Evolutionary conservation across 2,113 vertebrate genomes (phyloP).

Genomic region (Osmerus mordax): DNA sequence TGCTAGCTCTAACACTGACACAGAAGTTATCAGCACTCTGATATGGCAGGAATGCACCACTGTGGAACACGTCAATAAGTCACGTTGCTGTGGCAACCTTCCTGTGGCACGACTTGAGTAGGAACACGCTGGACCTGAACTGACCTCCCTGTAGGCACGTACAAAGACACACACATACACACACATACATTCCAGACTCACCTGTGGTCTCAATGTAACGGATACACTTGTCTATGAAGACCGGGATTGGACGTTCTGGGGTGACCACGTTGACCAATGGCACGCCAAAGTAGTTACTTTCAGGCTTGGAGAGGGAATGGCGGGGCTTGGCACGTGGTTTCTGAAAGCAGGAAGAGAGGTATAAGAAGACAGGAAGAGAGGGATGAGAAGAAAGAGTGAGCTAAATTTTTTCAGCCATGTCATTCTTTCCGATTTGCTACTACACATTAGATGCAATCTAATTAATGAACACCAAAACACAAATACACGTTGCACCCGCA

Average conservation of each 20-base stretch:
- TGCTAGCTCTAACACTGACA: too few relatives aligned
- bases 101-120: too few relatives aligned
- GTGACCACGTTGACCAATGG: conserved; percentile 81
- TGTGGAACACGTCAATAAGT: too few relatives aligned
- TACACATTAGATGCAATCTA: background rate
- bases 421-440: conserved; percentile 4
- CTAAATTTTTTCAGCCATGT: background rate
- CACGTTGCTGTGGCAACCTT: too few relatives aligned
- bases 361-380: conserved; percentile 21
- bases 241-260: conserved; percentile 82
- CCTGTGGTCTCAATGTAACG: conserved; percentile 91
- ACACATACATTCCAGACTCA: conserved; percentile 52
- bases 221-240: conserved; percentile 94
- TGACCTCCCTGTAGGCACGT: too few relatives aligned
- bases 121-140: too few relatives aligned
- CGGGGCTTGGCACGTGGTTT: conserved; percentile 85
- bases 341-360: conserved; percentile 60
- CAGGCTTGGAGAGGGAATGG: conserved; percentile 86
- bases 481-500: conserved; percentile 5
- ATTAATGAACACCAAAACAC: conserved; percentile 2
- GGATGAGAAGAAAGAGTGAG: background rate
- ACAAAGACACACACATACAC: background rate
- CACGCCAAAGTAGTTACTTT: conserved; percentile 91
- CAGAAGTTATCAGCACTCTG: too few relatives aligned
- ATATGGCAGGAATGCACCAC: too few relatives aligned